Base-by-base conservation (phyloP, 2,888 invertebrate genomes). In the Caenorhabditis macrosperma region DNA sequence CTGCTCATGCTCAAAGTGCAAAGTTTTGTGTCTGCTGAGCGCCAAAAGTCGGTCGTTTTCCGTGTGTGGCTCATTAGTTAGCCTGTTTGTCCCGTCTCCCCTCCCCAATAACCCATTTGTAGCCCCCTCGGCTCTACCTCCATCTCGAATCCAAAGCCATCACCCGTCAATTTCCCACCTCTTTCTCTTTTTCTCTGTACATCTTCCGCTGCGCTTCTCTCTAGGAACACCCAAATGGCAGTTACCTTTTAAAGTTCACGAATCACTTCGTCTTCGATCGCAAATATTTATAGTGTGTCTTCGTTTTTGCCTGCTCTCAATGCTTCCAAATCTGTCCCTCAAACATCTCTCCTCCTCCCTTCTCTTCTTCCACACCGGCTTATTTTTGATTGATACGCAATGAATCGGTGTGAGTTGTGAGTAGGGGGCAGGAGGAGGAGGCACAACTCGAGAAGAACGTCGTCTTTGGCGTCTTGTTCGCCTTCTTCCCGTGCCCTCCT, bases 361-460 rank as follows among this genome's bases (percentile, higher is more conserved):
- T 17, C 4, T 44, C 44, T 17, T 17, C 17, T 28, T 30, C 24
- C 48, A 5, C 26, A 24, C 12, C 24, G 66, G 60, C 75, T 66
- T 66, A 67, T 33, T 66, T 67, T 75, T 67, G 75, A 75, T 67
- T 66, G 75, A 66, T 75, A 66, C 66, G 59, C 59, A 66, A 66
- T 75, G 60, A 59, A 67, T 75, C 75, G 67, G 41, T 72, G 52
- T 52, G 69, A 61, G 69, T 68, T n/a, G n/a, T n/a, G n/a, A n/a
- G n/a, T n/a, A n/a, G n/a, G n/a, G n/a, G n/a, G n/a, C n/a, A n/a
- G n/a, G n/a, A n/a, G n/a, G n/a, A n/a, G n/a, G n/a, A 59, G 30
- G 12, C 20, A 22, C n/a, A n/a, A n/a, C 48, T 17, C 24, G n/a
- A n/a, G n/a, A n/a, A 33, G 63, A 63, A 72, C 72, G 72, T 72